Evolutionary conservation across 2,888 invertebrate species (phyloP), one percentile per base, ranked within the genome.

Genomic region (Drosophila mettleri): DNA sequence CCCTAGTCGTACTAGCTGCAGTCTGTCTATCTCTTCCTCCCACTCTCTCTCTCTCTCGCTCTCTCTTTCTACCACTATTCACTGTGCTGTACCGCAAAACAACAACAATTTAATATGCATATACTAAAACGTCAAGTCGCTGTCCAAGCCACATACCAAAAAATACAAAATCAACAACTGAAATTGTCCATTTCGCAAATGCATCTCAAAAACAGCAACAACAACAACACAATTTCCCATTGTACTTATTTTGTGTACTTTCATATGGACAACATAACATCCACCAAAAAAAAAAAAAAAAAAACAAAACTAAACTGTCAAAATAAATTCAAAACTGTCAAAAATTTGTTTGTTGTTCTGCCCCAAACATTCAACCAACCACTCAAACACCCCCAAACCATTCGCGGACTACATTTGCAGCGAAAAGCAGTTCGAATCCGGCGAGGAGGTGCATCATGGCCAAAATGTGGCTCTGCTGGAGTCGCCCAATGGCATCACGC

Each of bases 391-490:
- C 10, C 36, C 8, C 46, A 16, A 29, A 46, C 27, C 10, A 24
- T 33, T 55, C 43, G 59, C 61, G 20, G 14, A 36, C 52, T 46
- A 41, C 41, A 39, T 60, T 31, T 64, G 54, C 78, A 81, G 63
- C 61, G 86, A 68, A 49, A 87, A 87, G 61, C 88, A 87, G 54
- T 69, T 85, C 38, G 88, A 82, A 2, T 22, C 69, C 60, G 86
- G 71, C 39, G 74, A 69, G 60, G 75, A 59, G 41, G 59, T 64
- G 34, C 80, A 82, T n/a, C 91, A 88, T 64, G 91, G 91, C 54
- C 91, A 91, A 53, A 88, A 82, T 71, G 91, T 91, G 53, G 91
- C 91, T 2, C 80, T 91, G 18, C 86, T 91, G n/a, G 91, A 91
- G 74, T 90, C 89, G 3, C 88, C 91, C 53, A 91, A 91, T 72